phyloP scores from a whole-genome alignment of 2,113 vertebrate genomes.

The Myiozetetes cayanensis region DNA sequence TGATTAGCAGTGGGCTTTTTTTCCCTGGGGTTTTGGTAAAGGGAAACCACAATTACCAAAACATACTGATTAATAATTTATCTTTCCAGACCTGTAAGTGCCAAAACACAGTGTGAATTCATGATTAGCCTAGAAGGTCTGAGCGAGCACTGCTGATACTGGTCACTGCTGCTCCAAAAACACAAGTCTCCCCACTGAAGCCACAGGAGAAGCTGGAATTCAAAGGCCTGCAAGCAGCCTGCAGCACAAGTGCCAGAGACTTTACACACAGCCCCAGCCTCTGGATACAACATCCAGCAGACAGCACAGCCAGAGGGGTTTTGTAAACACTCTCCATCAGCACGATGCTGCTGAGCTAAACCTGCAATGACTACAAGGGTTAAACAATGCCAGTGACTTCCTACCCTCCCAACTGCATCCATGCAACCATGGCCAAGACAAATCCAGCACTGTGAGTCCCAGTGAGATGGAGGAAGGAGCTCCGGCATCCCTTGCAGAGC shows the following conservation, averaged over 20 bases:
- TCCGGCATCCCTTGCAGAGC: constrained; percentile 16
- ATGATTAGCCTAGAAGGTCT: background rate
- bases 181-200: background rate
- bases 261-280: background rate
- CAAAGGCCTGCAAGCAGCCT: background rate
- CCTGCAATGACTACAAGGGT: background rate
- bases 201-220: background rate
- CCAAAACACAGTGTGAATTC: background rate
- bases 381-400: constrained; percentile 20
- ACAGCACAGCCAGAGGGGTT: background rate
- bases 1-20: background rate
- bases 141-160: background rate
- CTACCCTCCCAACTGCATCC: background rate
- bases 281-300: background rate
- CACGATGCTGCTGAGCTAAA: background rate
- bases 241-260: background rate
- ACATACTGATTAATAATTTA: constrained; percentile 24
- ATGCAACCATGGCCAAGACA: constrained; percentile 28
- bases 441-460: constrained; percentile 55
- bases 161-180: background rate
- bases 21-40: background rate
- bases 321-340: background rate
- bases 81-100: background rate
- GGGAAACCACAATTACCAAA: constrained; percentile 39
- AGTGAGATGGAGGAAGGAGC: constrained; percentile 37